These are phyloP conservation scores for Drosophila nigricruria DNA, from an alignment of 2,888 invertebrate genomes.

Conservation along the genomic window DNA sequence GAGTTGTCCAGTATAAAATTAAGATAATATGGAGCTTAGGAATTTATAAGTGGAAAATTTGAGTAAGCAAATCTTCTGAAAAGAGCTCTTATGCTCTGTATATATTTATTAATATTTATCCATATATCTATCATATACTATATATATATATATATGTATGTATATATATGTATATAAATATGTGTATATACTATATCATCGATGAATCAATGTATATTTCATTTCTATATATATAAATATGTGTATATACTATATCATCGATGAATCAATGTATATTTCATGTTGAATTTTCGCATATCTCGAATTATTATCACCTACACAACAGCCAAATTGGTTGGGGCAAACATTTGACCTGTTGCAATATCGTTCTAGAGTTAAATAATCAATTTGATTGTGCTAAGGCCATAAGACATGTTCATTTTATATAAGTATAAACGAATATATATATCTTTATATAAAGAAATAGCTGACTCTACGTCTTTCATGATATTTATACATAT, in stretches of 20 bases:
- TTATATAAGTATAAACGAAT: background rate
- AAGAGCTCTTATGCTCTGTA: too few species aligned
- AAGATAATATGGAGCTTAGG: background rate
- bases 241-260: slow-evolving; percentile 15
- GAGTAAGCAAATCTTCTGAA: slow-evolving; percentile 6
- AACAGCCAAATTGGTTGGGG: slow-evolving; percentile 39
- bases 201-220: background rate
- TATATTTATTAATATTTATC: background rate
- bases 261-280: background rate
- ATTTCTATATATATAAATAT: background rate
- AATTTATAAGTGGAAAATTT: background rate
- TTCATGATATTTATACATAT: background rate
- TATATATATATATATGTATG: slow-evolving; percentile 1
- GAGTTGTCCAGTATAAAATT: background rate
- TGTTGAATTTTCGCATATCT: background rate
- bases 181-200: too few species aligned
- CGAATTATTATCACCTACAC: slow-evolving; percentile 9
- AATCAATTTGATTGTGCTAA: slow-evolving; percentile 35
- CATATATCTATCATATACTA: background rate
- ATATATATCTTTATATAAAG: background rate
- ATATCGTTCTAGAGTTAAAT: slow-evolving; percentile 8
- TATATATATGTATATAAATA: slow-evolving; percentile 15
- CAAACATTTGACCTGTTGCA: slow-evolving; percentile 42
- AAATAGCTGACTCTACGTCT: background rate
- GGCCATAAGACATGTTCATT: background rate